phyloP scores from a whole-genome alignment of 2,888 invertebrate genomes.

The Serrognathus titanus region DNA sequence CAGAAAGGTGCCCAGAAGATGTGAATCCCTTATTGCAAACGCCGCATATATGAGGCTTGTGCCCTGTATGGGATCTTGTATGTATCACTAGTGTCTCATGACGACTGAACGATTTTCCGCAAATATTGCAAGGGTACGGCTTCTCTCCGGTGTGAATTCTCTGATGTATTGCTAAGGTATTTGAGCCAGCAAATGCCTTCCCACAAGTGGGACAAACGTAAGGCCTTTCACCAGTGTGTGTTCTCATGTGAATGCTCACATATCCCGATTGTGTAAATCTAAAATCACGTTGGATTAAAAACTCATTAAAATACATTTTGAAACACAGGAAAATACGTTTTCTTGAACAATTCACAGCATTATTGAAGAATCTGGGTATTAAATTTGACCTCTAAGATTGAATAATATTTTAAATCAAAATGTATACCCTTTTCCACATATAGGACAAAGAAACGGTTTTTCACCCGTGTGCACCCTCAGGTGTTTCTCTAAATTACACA shows the following conservation, averaged over 20 bases:
- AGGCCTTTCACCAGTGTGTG: constrained; percentile 48
- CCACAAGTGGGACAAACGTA: constrained; percentile 48
- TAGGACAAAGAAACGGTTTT: constrained; percentile 46
- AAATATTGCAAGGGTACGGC: constrained; percentile 44
- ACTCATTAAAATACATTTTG: background rate
- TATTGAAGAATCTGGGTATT: too few relatives aligned
- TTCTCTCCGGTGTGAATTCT: constrained; percentile 48
- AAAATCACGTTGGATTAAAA: constrained; percentile 10
- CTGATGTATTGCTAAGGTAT: constrained; percentile 47
- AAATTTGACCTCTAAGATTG: background rate
- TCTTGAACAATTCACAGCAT: too few relatives aligned
- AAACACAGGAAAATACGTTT: too few relatives aligned
- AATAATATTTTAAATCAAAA: too few relatives aligned
- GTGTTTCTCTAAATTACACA: constrained; percentile 49
- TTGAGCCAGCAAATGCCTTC: constrained; percentile 49
- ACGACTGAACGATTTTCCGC: constrained; percentile 46
- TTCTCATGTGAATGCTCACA: constrained; percentile 49
- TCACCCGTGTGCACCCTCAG: constrained; percentile 49
- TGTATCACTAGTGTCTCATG: constrained; percentile 48
- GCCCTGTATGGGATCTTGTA: constrained; percentile 46
- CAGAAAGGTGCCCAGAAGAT: constrained; percentile 45
- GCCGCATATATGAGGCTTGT: constrained; percentile 45
- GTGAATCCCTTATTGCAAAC: constrained; percentile 46
- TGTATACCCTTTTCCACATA: constrained; percentile 47
- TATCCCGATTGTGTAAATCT: constrained; percentile 51